A percentile compares a stretch with the other conserved stretches of the same genome.
phyloP scores from a whole-genome alignment of 2,888 invertebrate genomes.

The Smittia sp. region DNA sequence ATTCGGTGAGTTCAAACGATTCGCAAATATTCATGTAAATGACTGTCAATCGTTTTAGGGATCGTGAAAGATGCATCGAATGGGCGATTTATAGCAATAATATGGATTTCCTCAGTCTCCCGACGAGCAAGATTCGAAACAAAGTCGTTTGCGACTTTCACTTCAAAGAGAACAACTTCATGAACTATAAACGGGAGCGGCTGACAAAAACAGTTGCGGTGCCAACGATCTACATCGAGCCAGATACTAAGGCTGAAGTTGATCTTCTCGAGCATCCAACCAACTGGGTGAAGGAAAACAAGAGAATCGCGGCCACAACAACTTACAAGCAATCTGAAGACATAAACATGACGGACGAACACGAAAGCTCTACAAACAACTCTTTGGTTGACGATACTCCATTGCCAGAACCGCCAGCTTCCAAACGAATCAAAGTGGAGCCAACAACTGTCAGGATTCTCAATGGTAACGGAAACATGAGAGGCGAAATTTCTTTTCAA shows the following conservation, averaged over 20 bases:
- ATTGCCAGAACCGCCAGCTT: too few species aligned
- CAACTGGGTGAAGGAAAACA: neutral
- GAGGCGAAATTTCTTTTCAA: too few species aligned
- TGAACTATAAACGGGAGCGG: constrained; percentile 55
- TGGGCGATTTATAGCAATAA: constrained; percentile 53
- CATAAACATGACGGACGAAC: constrained; percentile 28
- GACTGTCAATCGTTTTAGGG: constrained; percentile 45
- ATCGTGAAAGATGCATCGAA: constrained; percentile 50
- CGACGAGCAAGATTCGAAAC: constrained; percentile 53
- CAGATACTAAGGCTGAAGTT: neutral
- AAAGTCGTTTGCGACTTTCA: constrained; percentile 57
- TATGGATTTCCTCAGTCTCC: constrained; percentile 50
- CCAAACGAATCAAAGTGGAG: too few species aligned
- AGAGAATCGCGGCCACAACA: too few species aligned
- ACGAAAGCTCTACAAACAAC: neutral
- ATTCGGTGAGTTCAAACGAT: constrained; percentile 43
- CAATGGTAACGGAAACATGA: too few species aligned
- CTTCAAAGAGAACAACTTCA: constrained; percentile 55
- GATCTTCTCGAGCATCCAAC: constrained; percentile 11
- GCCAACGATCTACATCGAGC: constrained; percentile 51
- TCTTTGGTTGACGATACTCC: neutral
- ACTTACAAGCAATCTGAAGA: neutral
- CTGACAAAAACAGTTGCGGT: constrained; percentile 52
- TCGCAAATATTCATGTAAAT: neutral
- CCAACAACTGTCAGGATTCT: too few species aligned